phyloP scores from a whole-genome alignment of 2,113 vertebrate species.

The Phyllostomus hastatus region DNA sequence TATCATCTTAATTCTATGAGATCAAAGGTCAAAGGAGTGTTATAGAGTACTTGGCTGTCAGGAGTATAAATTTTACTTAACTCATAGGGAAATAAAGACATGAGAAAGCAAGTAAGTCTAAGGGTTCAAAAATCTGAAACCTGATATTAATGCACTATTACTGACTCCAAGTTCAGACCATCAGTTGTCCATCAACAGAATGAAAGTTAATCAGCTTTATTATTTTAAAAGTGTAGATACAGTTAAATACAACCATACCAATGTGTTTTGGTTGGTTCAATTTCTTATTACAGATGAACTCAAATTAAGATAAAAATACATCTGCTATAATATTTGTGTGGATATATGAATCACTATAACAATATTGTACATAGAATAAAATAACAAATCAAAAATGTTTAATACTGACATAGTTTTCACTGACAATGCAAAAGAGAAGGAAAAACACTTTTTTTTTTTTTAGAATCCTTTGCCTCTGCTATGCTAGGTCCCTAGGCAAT shows the following conservation, averaged over 20 bases:
- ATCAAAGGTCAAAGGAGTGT: not conserved
- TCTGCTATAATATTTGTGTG: conserved; percentile 61
- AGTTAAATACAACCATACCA: conserved; percentile 15
- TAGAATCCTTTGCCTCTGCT: conserved; percentile 25
- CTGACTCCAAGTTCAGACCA: conserved; percentile 4
- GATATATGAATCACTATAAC: conserved; percentile 54
- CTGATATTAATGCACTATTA: not conserved
- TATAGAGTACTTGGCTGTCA: not conserved
- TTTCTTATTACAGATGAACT: conserved; percentile 45
- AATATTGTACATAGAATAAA: conserved; percentile 68
- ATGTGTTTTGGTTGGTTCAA: conserved; percentile 51
- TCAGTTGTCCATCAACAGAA: not conserved
- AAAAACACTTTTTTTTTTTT: conserved; percentile 33
- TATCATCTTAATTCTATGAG: not conserved
- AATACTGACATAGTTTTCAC: conserved; percentile 15
- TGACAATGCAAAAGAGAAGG: not conserved
- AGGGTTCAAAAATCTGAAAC: conserved; percentile 36
- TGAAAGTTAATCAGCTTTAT: not conserved
- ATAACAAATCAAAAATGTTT: conserved; percentile 59
- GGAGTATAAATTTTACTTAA: conserved; percentile 6
- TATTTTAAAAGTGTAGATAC: conserved; percentile 27
- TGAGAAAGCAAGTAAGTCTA: conserved; percentile 8
- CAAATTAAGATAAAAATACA: conserved; percentile 40
- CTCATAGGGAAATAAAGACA: not conserved
- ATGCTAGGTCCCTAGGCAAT: not conserved